phyloP scores from a whole-genome alignment of 2,113 vertebrate species.

The Plotosus lineatus region DNA sequence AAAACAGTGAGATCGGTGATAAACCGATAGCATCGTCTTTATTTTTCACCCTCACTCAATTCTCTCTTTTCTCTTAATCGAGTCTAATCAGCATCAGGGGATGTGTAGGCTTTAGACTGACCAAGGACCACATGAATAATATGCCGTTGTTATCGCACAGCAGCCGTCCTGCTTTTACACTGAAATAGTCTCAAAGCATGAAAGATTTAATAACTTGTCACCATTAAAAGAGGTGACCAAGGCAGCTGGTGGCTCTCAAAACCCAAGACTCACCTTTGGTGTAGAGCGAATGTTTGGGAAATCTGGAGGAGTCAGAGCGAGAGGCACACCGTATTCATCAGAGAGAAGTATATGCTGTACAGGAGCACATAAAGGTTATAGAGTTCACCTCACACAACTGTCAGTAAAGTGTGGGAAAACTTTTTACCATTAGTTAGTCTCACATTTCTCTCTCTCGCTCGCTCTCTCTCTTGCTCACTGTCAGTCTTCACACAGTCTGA shows the following conservation, averaged over 20 bases:
- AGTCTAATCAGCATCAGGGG: conserved; percentile 31
- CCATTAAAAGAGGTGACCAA: conserved; percentile 54
- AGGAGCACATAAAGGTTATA: conserved; percentile 27
- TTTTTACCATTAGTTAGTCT: conserved; percentile 14
- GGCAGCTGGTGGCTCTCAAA: conserved; percentile 37
- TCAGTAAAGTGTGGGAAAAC: conserved; percentile 30
- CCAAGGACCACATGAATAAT: conserved; percentile 55
- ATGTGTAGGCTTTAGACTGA: conserved; percentile 34
- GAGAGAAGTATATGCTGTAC: conserved; percentile 20
- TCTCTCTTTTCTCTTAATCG: background rate
- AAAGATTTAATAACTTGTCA: conserved; percentile 65
- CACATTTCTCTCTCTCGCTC: background rate
- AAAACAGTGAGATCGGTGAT: conserved; percentile 31
- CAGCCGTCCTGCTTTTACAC: conserved; percentile 64
- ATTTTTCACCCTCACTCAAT: conserved; percentile 11
- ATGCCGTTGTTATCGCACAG: conserved; percentile 48
- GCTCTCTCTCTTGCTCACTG: background rate
- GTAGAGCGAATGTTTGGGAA: conserved; percentile 20
- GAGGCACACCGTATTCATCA: conserved; percentile 21
- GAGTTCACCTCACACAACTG: conserved; percentile 17
- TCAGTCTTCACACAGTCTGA: conserved; percentile 17
- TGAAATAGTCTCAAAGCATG: conserved; percentile 65
- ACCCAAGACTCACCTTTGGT: conserved; percentile 47
- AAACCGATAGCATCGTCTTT: conserved; percentile 6
- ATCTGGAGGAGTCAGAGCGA: background rate